These are phyloP conservation scores for Caracal caracal DNA, from an alignment of 2,113 vertebrate species.

Conservation along the genomic window DNA sequence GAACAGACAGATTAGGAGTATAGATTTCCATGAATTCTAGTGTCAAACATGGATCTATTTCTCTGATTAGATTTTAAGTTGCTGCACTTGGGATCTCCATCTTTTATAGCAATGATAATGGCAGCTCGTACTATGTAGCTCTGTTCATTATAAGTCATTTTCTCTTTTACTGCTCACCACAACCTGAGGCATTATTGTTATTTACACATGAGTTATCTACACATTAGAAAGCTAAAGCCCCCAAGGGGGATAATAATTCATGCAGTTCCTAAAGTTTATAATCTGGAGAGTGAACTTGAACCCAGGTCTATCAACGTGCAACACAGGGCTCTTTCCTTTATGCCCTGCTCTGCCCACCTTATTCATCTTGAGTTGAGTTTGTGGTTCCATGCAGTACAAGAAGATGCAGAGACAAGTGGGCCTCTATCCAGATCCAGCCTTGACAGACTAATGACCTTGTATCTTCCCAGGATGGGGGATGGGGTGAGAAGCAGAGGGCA, in stretches of 20 bases:
- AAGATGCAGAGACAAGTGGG: neutral
- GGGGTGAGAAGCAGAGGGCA: neutral
- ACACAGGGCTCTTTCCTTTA: neutral
- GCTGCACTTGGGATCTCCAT: neutral
- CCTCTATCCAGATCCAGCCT: neutral
- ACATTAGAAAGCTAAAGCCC: neutral
- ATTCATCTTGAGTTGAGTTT: neutral
- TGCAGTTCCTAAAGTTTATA: neutral
- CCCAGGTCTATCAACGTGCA: fast-evolving
- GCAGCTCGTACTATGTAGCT: fast-evolving
- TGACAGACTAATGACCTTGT: neutral
- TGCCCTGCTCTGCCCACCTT: neutral
- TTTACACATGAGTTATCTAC: neutral
- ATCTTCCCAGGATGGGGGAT: neutral
- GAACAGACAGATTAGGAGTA: neutral
- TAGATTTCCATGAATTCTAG: neutral
- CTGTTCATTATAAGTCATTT: neutral
- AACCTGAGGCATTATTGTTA: neutral
- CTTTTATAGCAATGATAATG: neutral
- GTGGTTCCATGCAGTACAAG: neutral
- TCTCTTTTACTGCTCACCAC: neutral
- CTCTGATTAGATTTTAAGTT: neutral
- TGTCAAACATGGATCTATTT: neutral
- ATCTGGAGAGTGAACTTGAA: neutral
- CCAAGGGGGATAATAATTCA: neutral